These are phyloP conservation scores for Sebastes diaconus DNA, from an alignment of 2,797 vertebrate species.

Conservation along the genomic window DNA sequence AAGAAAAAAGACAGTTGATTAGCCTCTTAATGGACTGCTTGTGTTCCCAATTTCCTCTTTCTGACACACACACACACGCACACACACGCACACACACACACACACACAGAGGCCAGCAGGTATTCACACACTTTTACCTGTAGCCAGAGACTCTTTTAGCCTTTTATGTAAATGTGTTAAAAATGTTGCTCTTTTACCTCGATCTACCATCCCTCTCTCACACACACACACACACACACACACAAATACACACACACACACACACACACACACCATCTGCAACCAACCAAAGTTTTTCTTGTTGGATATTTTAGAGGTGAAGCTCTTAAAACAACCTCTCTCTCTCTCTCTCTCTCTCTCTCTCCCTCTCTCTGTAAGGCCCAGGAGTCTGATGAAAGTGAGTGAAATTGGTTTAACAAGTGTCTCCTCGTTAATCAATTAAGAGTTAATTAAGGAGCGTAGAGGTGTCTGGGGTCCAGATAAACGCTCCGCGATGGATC, in stretches of 20 bases:
- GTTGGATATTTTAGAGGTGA: no score
- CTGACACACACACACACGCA: background rate
- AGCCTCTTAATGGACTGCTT: conserved; percentile 52
- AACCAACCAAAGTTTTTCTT: no score
- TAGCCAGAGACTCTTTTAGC: background rate
- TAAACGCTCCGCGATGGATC: conserved; percentile 37
- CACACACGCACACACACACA: background rate
- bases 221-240: no score
- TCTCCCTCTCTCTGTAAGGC: background rate
- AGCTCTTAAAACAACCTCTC: no score
- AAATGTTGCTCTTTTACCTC: background rate
- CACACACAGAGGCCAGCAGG: background rate
- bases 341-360: no score
- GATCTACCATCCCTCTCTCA: background rate
- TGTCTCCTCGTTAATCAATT: conserved; percentile 76
- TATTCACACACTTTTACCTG: conserved; percentile 18
- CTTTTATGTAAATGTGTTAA: conserved; percentile 11
- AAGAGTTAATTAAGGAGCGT: conserved; percentile 70
- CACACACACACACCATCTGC: no score
- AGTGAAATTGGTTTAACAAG: conserved; percentile 64
- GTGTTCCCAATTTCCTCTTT: conserved; percentile 31
- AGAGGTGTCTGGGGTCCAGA: conserved; percentile 69
- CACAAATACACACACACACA: no score
- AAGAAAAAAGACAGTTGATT: conserved; percentile 63
- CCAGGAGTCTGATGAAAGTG: conserved; percentile 67